Conservation (phyloP, 92 coral and sea anemone genomes). For the Porites cylindrica region DNA sequence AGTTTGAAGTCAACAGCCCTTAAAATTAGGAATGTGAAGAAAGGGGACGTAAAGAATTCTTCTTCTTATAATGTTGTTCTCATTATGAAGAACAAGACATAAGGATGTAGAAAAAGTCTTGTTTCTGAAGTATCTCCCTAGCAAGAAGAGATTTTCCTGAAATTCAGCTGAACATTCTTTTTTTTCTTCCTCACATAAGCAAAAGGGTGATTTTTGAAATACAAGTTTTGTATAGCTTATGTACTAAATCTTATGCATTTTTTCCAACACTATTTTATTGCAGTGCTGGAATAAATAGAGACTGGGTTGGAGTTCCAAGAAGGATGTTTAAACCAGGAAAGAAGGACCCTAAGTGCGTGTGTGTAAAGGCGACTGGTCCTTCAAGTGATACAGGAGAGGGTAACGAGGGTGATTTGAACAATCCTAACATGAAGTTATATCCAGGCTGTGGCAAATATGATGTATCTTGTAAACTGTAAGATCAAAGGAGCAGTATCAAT, state of each 20-base stretch:
- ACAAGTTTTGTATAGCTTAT: not conserved
- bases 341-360: constrained; percentile 71
- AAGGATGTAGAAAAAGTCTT: too few relatives aligned
- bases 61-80: too few relatives aligned
- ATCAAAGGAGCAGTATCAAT: constrained; percentile 5
- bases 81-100: too few relatives aligned
- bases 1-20: too few relatives aligned
- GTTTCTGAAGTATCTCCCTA: too few relatives aligned
- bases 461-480: constrained; percentile 58
- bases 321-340: constrained; percentile 79
- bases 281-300: constrained; percentile 83
- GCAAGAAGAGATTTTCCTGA: too few relatives aligned
- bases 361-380: constrained; percentile 77
- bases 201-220: too few relatives aligned
- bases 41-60: too few relatives aligned
- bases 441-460: constrained; percentile 77
- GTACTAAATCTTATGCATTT: not conserved
- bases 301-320: constrained; percentile 89
- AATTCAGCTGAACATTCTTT: too few relatives aligned
- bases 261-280: not conserved
- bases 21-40: too few relatives aligned
- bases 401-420: constrained; percentile 74
- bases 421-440: constrained; percentile 72
- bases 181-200: too few relatives aligned
- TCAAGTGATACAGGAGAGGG: constrained; percentile 81